Evolutionary conservation across 2,113 vertebrate genomes (phyloP).

Genomic region (Ceyx cyanopectus): DNA sequence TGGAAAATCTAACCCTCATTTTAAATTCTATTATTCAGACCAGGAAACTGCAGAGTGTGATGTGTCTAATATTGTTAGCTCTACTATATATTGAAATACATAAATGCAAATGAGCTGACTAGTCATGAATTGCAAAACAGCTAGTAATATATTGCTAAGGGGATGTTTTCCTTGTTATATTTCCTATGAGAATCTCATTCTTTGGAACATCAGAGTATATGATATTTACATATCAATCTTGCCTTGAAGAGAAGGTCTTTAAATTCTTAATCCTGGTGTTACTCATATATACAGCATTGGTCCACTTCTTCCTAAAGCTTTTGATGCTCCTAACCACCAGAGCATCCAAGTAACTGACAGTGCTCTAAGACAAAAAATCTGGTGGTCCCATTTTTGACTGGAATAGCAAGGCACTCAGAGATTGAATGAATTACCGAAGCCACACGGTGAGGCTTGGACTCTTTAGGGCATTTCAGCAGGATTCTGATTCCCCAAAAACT

Average conservation of each 20-base stretch:
- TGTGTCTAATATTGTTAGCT: conserved; percentile 35
- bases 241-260: neutral
- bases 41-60: neutral
- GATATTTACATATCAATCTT: neutral
- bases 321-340: neutral
- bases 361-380: neutral
- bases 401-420: neutral
- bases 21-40: neutral
- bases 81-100: conserved; percentile 17
- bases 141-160: neutral
- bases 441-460: neutral
- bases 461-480: neutral
- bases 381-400: neutral
- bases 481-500: neutral
- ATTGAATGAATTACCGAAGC: neutral
- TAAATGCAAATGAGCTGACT: conserved; percentile 35
- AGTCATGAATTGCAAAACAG: conserved; percentile 34
- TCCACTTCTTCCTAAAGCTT: neutral
- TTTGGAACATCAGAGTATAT: neutral
- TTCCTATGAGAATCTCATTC: conserved; percentile 1
- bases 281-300: neutral
- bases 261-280: neutral
- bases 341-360: neutral
- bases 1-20: neutral
- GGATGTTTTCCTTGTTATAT: conserved; percentile 1